Conservation (phyloP, 2,113 vertebrate species). For the Tetrax tetrax region DNA sequence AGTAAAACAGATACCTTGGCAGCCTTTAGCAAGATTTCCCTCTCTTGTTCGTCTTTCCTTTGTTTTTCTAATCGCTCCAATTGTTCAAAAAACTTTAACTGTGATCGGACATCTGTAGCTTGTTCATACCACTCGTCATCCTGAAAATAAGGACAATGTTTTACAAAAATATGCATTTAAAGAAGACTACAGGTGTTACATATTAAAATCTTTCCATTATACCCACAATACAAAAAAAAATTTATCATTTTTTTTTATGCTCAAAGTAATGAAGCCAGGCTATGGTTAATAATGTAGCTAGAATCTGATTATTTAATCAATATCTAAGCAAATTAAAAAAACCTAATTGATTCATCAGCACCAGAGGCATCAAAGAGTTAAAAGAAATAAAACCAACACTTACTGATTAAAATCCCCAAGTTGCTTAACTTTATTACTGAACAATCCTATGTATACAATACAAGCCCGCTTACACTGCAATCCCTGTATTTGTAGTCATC, state of each 20-base stretch:
- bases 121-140: conserved; percentile 85
- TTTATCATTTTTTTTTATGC: background rate
- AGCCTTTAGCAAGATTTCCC: conserved; percentile 88
- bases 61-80: conserved; percentile 89
- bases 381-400: background rate
- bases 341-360: background rate
- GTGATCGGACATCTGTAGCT: conserved; percentile 83
- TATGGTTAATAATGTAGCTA: background rate
- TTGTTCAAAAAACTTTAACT: conserved; percentile 90
- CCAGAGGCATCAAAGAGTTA: background rate
- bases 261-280: background rate
- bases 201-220: background rate
- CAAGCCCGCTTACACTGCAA: background rate
- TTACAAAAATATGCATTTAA: background rate
- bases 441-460: background rate
- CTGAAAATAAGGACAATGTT: conserved; percentile 57
- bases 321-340: background rate
- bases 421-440: background rate
- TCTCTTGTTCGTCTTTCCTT: conserved; percentile 88
- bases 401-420: background rate
- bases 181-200: background rate
- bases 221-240: background rate
- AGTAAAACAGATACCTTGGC: conserved; percentile 79
- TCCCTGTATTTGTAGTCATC: background rate
- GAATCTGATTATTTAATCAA: background rate